phyloP scores from a whole-genome alignment of 2,797 vertebrate genomes.

The Hyperoplus immaculatus region DNA sequence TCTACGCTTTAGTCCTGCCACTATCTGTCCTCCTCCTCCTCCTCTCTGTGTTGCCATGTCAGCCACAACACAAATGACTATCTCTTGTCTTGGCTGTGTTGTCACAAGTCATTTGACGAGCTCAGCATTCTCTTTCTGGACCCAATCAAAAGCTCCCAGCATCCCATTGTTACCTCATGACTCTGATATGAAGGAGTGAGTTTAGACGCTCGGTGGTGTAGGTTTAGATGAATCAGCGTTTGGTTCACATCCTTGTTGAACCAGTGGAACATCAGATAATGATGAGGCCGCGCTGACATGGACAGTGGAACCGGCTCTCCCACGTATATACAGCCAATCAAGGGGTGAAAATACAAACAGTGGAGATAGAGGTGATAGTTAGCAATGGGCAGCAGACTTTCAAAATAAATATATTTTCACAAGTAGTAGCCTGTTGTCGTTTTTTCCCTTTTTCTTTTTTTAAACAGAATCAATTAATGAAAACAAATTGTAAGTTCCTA shows the following conservation, averaged over 20 bases:
- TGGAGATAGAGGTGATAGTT: conserved; percentile 17
- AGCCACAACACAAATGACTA: conserved; percentile 47
- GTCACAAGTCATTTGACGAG: conserved; percentile 51
- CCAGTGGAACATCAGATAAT: conserved; percentile 70
- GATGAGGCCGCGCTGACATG: conserved; percentile 60
- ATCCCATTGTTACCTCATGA: conserved; percentile 64
- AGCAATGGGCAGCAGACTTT: background rate
- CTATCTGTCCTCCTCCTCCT: conserved; percentile 15
- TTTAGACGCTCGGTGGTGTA: conserved; percentile 47
- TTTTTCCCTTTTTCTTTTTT: background rate
- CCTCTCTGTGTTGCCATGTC: conserved; percentile 8
- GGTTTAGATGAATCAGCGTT: conserved; percentile 73
- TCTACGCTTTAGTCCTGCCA: conserved; percentile 21
- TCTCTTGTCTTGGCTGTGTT: conserved; percentile 46
- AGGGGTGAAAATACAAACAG: conserved; percentile 42
- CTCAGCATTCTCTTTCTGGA: conserved; percentile 56
- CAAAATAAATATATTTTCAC: too few relatives aligned
- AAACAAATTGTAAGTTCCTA: background rate
- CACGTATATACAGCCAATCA: conserved; percentile 39
- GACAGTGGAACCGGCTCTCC: conserved; percentile 40
- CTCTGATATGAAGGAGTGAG: conserved; percentile 64
- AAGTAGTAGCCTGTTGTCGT: too few relatives aligned
- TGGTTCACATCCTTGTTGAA: conserved; percentile 74
- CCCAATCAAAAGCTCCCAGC: conserved; percentile 33
- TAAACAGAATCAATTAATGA: background rate